Conservation (phyloP, 2,797 vertebrate species). For the Ctenopoma kingsleyae region DNA sequence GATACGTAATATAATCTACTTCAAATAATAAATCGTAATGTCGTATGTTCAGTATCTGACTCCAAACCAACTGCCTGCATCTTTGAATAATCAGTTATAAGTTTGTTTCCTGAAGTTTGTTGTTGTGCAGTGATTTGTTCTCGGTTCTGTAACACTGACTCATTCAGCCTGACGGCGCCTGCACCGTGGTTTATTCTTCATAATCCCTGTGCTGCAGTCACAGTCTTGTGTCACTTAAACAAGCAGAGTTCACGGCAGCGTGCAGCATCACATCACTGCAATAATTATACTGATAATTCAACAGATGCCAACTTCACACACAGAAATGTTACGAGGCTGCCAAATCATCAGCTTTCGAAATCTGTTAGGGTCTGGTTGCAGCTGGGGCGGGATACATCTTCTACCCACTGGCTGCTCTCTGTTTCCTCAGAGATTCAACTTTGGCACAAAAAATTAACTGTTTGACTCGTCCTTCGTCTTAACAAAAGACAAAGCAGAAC, state of each 20-base stretch:
- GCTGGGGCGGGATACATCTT: no score
- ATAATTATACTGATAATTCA: not conserved
- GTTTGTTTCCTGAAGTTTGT: not conserved
- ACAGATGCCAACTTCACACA: not conserved
- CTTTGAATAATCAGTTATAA: no score
- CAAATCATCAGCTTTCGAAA: not conserved
- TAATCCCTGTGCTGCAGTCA: not conserved
- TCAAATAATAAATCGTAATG: no score
- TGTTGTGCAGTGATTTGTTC: not conserved
- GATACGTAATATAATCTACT: not conserved
- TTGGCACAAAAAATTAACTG: no score
- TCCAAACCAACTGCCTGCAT: no score
- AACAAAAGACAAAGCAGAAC: no score
- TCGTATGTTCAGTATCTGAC: no score
- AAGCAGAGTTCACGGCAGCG: not conserved
- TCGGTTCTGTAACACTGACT: not conserved
- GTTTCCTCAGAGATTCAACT: not conserved
- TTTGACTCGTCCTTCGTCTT: no score
- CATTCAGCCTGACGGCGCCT: no score
- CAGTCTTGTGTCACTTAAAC: not conserved
- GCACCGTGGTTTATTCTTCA: constrained; percentile 11
- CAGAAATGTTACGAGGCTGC: not conserved
- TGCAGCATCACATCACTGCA: not conserved
- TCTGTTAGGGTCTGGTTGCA: not conserved
- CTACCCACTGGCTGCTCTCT: no score